Percentiles rank a stretch among this genome's conserved stretches.
Conservation (phyloP, 2,113 vertebrate genomes). For the Numida meleagris region DNA sequence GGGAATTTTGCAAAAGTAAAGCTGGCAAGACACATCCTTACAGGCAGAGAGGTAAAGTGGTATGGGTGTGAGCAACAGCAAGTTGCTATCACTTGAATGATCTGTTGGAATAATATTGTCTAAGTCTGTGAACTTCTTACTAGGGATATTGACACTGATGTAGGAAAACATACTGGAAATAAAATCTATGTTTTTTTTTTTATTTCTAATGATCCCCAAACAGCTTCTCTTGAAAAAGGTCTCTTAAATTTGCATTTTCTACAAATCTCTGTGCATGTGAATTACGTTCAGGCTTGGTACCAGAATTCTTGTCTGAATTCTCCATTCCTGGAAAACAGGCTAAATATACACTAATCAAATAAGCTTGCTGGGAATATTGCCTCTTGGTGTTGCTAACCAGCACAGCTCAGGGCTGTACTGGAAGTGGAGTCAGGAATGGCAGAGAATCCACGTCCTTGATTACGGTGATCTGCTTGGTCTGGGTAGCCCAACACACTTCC, state of each 20-base stretch:
- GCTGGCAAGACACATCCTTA: slow-evolving; percentile 95
- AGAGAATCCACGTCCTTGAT: not conserved
- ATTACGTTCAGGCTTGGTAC: not conserved
- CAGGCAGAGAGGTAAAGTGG: slow-evolving; percentile 93
- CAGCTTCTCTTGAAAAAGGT: not conserved
- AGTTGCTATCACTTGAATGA: not conserved
- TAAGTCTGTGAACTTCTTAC: not conserved
- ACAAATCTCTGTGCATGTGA: not conserved
- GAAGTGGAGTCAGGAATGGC: not conserved
- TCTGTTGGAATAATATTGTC: not conserved
- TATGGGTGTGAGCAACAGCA: not conserved
- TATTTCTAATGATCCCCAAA: not conserved
- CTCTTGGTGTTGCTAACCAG: not conserved
- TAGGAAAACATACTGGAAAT: not conserved
- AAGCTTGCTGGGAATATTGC: not conserved
- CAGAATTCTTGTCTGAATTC: not conserved
- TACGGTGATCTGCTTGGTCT: not conserved
- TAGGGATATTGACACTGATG: not conserved
- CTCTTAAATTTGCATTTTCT: not conserved
- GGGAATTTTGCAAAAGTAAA: slow-evolving; percentile 99
- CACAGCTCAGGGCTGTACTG: not conserved
- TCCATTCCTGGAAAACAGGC: not conserved
- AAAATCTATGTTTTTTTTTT: not conserved
- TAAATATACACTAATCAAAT: not conserved
- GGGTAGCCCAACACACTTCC: not conserved